Evolutionary conservation across 2,888 invertebrate species (phyloP).

Genomic region (Griposia aprilina): DNA sequence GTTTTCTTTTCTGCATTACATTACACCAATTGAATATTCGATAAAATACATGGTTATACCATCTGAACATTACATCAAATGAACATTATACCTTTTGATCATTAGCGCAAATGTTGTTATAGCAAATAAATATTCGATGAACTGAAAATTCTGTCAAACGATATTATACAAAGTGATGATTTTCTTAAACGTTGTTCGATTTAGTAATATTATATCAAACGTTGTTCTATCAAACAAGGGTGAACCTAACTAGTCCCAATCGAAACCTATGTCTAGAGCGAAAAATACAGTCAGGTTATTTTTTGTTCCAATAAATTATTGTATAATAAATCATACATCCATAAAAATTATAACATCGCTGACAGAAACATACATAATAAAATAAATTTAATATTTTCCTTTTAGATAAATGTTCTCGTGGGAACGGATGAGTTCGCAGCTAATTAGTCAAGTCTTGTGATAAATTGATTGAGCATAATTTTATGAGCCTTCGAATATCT

Average conservation of each 20-base stretch:
- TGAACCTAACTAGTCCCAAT: background rate
- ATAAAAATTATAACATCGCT: conserved; percentile 59
- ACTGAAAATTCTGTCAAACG: no score
- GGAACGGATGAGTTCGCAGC: conserved; percentile 62
- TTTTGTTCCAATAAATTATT: conserved; percentile 53
- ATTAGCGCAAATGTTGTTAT: no score
- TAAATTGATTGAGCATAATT: conserved; percentile 66
- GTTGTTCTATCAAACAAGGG: no score
- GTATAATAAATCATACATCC: conserved; percentile 57
- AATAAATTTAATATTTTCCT: conserved; percentile 65
- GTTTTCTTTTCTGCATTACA: no score
- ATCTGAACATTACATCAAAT: no score
- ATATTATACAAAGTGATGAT: no score
- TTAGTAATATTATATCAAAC: no score
- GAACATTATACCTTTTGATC: no score
- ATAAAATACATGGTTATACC: no score
- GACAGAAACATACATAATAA: conserved; percentile 57
- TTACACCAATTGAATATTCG: no score
- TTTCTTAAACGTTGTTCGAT: no score
- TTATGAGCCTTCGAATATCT: conserved; percentile 59
- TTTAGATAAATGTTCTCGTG: conserved; percentile 57
- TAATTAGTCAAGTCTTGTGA: conserved; percentile 67
- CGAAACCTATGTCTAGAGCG: background rate
- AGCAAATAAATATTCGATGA: no score
- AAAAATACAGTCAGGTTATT: conserved; percentile 25